Evolutionary conservation across 1,140 invertebrate genomes (phyloP).

Genomic region (Propsilocerus akamusi): DNA sequence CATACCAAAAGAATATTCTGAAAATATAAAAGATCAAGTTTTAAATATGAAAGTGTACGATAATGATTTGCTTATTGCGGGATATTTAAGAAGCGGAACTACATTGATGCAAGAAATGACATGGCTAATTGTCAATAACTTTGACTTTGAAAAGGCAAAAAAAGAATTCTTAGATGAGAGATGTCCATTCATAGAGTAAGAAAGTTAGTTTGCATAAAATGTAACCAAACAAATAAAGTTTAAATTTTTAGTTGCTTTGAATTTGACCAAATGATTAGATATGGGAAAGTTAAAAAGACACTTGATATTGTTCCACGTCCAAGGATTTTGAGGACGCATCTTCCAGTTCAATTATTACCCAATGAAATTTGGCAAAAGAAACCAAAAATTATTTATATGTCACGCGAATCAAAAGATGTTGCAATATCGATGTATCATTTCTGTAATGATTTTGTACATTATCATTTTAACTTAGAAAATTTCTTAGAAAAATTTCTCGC

Average conservation of each 20-base stretch:
- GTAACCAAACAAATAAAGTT: neutral
- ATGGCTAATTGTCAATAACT: neutral
- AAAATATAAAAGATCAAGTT: no score
- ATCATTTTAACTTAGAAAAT: constrained; percentile 37
- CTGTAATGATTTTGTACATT: constrained; percentile 37
- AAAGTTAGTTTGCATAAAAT: constrained; percentile 12
- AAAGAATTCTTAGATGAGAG: constrained; percentile 14
- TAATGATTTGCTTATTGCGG: neutral
- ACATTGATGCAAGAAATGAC: constrained; percentile 20
- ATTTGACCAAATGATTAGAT: neutral
- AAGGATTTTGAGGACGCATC: constrained; percentile 8
- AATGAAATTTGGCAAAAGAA: neutral
- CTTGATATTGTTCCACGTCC: constrained; percentile 20
- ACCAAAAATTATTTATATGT: constrained; percentile 55
- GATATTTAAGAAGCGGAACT: constrained; percentile 26
- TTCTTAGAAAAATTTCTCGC: constrained; percentile 42
- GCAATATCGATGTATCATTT: constrained; percentile 65
- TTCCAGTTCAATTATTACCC: neutral
- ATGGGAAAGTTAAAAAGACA: neutral
- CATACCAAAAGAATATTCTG: no score
- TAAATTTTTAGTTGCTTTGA: neutral
- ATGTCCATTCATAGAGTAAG: constrained; percentile 40
- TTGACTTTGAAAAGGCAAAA: neutral
- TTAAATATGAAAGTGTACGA: neutral
- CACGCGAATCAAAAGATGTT: constrained; percentile 65